These are phyloP conservation scores for Conus ventricosus DNA, from an alignment of 1,140 invertebrate species.

Conservation along the genomic window DNA sequence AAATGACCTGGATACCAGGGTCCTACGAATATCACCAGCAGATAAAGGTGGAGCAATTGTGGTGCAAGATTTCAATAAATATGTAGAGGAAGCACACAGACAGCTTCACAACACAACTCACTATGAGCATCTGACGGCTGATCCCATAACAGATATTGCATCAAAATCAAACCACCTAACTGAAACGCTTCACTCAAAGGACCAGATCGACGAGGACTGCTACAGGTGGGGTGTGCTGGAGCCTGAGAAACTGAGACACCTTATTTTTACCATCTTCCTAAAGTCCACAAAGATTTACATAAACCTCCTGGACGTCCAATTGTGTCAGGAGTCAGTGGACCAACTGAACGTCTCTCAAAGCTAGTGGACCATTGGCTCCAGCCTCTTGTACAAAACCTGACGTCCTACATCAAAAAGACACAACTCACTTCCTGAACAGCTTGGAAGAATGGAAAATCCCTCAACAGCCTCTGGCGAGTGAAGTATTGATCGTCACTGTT, in stretches of 20 bases:
- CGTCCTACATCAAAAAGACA: not conserved
- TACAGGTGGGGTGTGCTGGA: not conserved
- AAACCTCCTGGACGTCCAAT: not conserved
- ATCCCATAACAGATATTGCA: not conserved
- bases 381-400: not conserved
- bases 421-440: not conserved
- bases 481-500: not conserved
- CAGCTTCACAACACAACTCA: not conserved
- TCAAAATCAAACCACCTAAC: not conserved
- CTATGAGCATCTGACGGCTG: not conserved
- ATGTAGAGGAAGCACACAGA: not conserved
- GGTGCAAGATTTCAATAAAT: not conserved
- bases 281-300: not conserved
- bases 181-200: not conserved
- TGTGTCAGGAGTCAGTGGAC: not conserved
- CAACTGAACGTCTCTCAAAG: not conserved
- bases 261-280: not conserved
- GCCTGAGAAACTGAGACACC: not conserved
- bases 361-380: not conserved
- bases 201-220: not conserved
- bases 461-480: not conserved
- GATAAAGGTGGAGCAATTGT: not conserved
- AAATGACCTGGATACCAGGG: not conserved
- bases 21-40: not conserved
- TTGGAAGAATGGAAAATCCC: not conserved